Evolutionary conservation across 1,140 invertebrate genomes (phyloP), one percentile per base, ranked within the genome.

Genomic region (Caenorhabditis latens): DNA sequence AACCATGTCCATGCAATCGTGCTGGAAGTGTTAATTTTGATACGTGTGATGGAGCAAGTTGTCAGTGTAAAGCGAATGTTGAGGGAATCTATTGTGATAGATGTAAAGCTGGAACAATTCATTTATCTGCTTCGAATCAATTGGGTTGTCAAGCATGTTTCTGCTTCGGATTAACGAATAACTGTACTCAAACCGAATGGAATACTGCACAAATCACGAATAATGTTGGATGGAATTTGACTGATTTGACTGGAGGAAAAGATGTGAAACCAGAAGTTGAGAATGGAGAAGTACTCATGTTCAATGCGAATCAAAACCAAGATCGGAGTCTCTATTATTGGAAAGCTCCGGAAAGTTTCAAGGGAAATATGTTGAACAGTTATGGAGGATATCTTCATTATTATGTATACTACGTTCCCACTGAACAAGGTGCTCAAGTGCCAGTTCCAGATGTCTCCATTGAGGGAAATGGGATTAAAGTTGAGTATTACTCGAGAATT

Each of bases 61-160:
- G 97, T 90, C 92, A 95, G 5, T 98, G 97, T 93, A 98, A 98
- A 93, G 95, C 84, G 21, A 92, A 92, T 85, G 91, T 92, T 61
- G 92, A 93, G 84, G 92, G 86, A 61, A 63, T 90, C 71, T 90
- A 84, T 58, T 92, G 92, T 75, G 90, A 92, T 85, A 87, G 84
- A 19, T 99, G 98, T 93, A 95, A 95, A 84, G 90, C 94, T 0
- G 97, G 97, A 1, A 95, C 95, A 93, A 99, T 96, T 93, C 95
- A 96, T 61, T 93, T 99, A 84, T 94, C 95, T 46, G 93, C 93
- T 24, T 94, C 95, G 0, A 96, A 98, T 93, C 93, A 95, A 0
- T 94, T 95, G 21, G 98, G 98, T 4, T 99, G 98, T 92, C 93
- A 95, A 0, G 93, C 95, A 13, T 99, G 98, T 93, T 98, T 96